Evolutionary conservation across 2,888 invertebrate species (phyloP).

Genomic region (Caenorhabditis afra): DNA sequence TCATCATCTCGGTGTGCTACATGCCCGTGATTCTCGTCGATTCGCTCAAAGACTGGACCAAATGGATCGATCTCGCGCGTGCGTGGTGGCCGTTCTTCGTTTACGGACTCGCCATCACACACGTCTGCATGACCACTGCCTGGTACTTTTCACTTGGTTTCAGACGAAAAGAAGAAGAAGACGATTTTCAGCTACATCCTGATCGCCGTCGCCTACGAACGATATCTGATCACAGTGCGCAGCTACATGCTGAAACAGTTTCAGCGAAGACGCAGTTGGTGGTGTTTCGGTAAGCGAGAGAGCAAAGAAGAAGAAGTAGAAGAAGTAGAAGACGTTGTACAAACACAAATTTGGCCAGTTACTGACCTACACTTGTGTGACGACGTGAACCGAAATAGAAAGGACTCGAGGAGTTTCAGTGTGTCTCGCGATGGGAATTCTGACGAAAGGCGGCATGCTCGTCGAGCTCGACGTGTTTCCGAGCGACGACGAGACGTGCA

Average conservation of each 20-base stretch:
- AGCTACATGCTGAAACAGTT: constrained; percentile 61
- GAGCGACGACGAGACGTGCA: constrained; percentile 52
- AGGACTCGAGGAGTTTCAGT: constrained; percentile 2
- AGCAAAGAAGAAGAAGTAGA: background rate
- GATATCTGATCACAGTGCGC: constrained; percentile 62
- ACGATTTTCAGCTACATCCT: constrained; percentile 61
- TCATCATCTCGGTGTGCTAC: constrained; percentile 62
- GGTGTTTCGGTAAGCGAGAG: constrained; percentile 56
- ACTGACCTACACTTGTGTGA: background rate
- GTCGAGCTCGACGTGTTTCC: constrained; percentile 63
- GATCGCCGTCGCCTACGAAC: constrained; percentile 59
- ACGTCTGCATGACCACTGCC: constrained; percentile 64
- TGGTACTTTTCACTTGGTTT: too few species aligned
- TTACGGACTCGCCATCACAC: constrained; percentile 63
- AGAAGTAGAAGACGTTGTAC: too few species aligned
- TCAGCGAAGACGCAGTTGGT: constrained; percentile 55
- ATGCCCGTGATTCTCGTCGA: constrained; percentile 66
- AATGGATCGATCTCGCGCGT: constrained; percentile 59
- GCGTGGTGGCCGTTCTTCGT: constrained; percentile 67
- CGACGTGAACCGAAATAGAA: too few species aligned
- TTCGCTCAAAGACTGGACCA: constrained; percentile 65
- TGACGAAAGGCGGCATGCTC: constrained; percentile 65
- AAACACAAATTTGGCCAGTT: constrained; percentile 28
- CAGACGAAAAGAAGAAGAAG: too few species aligned
- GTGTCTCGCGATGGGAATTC: constrained; percentile 48